phyloP scores from a whole-genome alignment of 2,888 invertebrate genomes.

The Apocheima hispidaria region DNA sequence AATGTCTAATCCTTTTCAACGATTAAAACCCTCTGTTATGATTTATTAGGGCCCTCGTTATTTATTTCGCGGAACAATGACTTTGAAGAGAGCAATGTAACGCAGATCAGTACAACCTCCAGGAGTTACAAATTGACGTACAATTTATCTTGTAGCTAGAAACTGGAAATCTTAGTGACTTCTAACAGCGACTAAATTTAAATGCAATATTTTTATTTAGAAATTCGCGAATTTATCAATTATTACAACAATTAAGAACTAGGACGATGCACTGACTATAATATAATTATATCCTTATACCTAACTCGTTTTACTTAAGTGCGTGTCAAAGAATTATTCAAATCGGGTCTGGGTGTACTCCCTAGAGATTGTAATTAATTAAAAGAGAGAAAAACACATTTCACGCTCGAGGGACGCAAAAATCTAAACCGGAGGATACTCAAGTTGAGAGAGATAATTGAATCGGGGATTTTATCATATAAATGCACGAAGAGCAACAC shows the following conservation, averaged over 20 bases:
- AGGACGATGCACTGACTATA: neutral
- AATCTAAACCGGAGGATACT: slow-evolving; percentile 64
- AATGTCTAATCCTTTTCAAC: slow-evolving; percentile 38
- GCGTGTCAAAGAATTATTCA: slow-evolving; percentile 14
- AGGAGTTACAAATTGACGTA: slow-evolving; percentile 8
- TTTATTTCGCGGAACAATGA: slow-evolving; percentile 39
- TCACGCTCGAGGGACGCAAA: slow-evolving; percentile 64
- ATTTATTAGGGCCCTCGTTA: slow-evolving; percentile 35
- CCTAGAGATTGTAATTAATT: slow-evolving; percentile 67
- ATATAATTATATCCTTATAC: neutral
- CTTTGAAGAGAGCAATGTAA: slow-evolving; percentile 25
- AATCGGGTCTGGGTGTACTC: slow-evolving; percentile 32
- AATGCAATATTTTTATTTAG: neutral
- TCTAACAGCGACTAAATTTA: neutral
- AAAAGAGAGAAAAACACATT: slow-evolving; percentile 60
- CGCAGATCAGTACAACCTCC: slow-evolving; percentile 2
- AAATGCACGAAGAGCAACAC: slow-evolving; percentile 7
- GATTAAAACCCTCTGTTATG: slow-evolving; percentile 37
- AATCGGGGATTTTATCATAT: slow-evolving; percentile 43
- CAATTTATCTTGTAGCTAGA: neutral
- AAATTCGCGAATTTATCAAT: neutral
- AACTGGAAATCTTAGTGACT: neutral
- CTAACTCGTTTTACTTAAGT: neutral
- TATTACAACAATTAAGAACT: neutral
- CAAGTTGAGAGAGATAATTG: slow-evolving; percentile 63